Evolutionary conservation across 1,140 invertebrate genomes (phyloP), one percentile per base, ranked within the genome.

Genomic region (Xylocopa sonorina): DNA sequence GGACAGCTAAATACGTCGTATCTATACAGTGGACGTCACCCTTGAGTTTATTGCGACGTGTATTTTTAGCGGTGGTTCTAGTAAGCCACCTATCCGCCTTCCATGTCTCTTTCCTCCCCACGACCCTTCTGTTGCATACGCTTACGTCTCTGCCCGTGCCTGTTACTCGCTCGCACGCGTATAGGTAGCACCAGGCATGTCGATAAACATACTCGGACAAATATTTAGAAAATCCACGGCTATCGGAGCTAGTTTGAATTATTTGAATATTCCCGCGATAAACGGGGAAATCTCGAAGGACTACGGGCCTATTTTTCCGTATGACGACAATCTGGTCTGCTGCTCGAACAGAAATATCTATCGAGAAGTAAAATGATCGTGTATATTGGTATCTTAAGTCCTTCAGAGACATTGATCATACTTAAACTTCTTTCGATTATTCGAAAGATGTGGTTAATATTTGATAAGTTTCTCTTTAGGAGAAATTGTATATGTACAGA

Each of bases 141-240:
- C 43, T 14, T 60, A 38, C 55, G 50, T 66, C 18, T 60, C 51
- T 48, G 43, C 38, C 9, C 18, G 41, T 60, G 58, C 75, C n/a
- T 43, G 63, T 68, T 48, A 29, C 27, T 53, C 29, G 34, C 55
- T 38, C 62, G n/a, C 46, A 63, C 69, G 46, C 67, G 55, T 74
- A 27, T 60, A n/a, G 43, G 34, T 29, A 41, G 34, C 48, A 62
- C 38, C 60, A 48, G 62, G 69, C 74, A 80, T 69, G 80, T 83
- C 80, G 81, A 88, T 89, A 90, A 89, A 90, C 86, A 88, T 83
- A 88, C 83, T 80, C 64, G 67, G 62, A 76, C 81, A 88, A 90
- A 89, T 90, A 88, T 89, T 90, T 90, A 83, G 72, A 87, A 71
- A 86, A 82, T 67, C 53, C 71, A 72, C 81, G 78, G 67, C 86